Conservation (phyloP, 2,888 invertebrate species). For the Platycheirus albimanus region DNA sequence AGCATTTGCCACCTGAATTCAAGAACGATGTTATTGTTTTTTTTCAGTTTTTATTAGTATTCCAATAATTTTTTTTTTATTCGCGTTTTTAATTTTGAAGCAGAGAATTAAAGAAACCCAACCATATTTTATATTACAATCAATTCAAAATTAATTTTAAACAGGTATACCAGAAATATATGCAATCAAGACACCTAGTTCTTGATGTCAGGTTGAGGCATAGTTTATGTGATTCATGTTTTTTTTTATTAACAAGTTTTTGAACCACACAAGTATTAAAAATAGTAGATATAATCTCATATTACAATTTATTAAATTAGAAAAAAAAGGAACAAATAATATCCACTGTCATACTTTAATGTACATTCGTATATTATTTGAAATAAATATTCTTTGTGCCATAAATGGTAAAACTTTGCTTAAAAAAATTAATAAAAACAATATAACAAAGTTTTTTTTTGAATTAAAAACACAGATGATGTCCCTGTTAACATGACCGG, state of each 20-base stretch:
- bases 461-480: too few relatives aligned
- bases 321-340: constrained; percentile 8
- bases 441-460: neutral
- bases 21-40: too few relatives aligned
- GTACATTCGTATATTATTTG: constrained; percentile 12
- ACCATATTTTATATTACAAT: too few relatives aligned
- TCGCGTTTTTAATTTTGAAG: too few relatives aligned
- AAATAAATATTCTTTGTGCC: constrained; percentile 13
- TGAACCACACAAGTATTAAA: constrained; percentile 24
- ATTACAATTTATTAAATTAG: constrained; percentile 10
- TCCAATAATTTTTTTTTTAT: too few relatives aligned
- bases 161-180: too few relatives aligned
- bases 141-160: too few relatives aligned
- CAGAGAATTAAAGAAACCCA: too few relatives aligned
- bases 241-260: neutral
- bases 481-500: too few relatives aligned
- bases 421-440: constrained; percentile 4
- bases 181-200: too few relatives aligned
- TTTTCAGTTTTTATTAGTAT: too few relatives aligned
- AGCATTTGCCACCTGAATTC: too few relatives aligned
- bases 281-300: constrained; percentile 30
- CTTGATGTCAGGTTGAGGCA: neutral
- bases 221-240: neutral
- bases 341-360: constrained; percentile 32
- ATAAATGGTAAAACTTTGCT: constrained; percentile 24